Evolutionary conservation across 2,797 vertebrate genomes (phyloP).

Genomic region (Morelia viridis): DNA sequence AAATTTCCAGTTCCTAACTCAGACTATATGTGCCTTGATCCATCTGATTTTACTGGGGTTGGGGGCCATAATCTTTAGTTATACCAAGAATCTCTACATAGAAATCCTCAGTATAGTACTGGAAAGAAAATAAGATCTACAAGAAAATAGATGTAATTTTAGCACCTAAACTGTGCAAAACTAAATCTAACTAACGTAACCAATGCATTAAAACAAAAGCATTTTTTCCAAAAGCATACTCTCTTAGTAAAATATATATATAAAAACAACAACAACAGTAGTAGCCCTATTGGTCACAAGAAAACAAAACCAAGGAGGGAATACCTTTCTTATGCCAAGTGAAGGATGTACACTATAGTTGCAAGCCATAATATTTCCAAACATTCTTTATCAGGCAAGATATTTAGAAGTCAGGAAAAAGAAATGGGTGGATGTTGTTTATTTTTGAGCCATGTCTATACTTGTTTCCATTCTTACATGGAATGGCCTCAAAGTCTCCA

Average conservation of each 20-base stretch:
- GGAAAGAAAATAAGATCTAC: neutral
- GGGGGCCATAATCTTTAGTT: neutral
- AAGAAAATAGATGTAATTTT: neutral
- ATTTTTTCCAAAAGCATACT: neutral
- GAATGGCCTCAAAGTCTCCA: neutral
- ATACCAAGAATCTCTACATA: neutral
- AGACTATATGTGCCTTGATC: neutral
- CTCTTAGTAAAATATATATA: neutral
- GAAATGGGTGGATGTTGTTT: neutral
- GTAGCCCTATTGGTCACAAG: neutral
- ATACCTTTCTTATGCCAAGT: neutral
- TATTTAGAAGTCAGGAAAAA: neutral
- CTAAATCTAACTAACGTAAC: neutral
- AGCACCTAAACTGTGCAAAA: neutral
- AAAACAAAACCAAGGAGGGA: neutral
- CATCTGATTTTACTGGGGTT: neutral
- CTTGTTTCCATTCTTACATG: neutral
- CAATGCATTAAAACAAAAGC: neutral
- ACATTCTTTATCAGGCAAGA: neutral
- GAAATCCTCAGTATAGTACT: neutral
- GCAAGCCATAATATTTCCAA: neutral
- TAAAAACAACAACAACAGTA: neutral
- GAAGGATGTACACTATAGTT: neutral
- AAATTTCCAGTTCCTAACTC: neutral
- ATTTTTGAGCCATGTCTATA: neutral